A percentile compares a stretch with the other conserved stretches of the same genome.
phyloP scores from a whole-genome alignment of 92 coral and sea anemone species.

The Scolanthus callimorphus region DNA sequence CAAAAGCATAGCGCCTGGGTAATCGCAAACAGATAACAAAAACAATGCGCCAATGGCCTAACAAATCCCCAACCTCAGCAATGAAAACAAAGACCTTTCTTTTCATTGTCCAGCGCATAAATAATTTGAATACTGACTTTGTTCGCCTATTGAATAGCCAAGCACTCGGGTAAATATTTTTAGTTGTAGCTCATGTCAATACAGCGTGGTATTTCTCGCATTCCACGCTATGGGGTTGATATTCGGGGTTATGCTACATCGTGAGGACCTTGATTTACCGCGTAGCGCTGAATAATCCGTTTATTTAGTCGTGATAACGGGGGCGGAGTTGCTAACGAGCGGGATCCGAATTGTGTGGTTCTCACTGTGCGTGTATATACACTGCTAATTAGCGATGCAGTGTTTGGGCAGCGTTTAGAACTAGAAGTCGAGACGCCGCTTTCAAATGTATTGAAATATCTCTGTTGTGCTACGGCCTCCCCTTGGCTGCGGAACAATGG shows the following conservation, averaged over 20 bases:
- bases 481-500: slow-evolving; percentile 54
- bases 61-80: slow-evolving; percentile 82
- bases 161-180: slow-evolving; percentile 84
- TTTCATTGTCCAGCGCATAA: slow-evolving; percentile 59
- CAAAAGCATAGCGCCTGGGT: slow-evolving; percentile 66
- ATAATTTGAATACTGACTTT: slow-evolving; percentile 80
- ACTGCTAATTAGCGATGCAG: too few relatives aligned
- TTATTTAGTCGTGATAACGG: slow-evolving; percentile 44
- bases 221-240: too few relatives aligned
- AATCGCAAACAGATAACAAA: slow-evolving; percentile 77
- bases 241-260: too few relatives aligned
- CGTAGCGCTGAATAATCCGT: too few relatives aligned
- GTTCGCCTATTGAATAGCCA: slow-evolving; percentile 77
- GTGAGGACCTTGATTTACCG: too few relatives aligned
- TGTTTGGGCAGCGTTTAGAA: too few relatives aligned
- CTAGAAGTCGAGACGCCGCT: too few relatives aligned
- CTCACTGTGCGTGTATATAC: too few relatives aligned
- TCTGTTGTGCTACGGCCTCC: slow-evolving; percentile 69
- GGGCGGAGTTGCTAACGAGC: slow-evolving; percentile 89
- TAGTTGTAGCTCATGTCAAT: slow-evolving; percentile 43
- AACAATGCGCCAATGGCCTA: slow-evolving; percentile 77
- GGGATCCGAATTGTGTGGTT: too few relatives aligned
- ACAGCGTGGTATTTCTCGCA: neutral
- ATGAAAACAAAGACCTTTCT: slow-evolving; percentile 85
- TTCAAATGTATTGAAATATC: slow-evolving; percentile 61